These are phyloP conservation scores for Lagopus leucura DNA, from an alignment of 2,113 vertebrate genomes.

Conservation along the genomic window DNA sequence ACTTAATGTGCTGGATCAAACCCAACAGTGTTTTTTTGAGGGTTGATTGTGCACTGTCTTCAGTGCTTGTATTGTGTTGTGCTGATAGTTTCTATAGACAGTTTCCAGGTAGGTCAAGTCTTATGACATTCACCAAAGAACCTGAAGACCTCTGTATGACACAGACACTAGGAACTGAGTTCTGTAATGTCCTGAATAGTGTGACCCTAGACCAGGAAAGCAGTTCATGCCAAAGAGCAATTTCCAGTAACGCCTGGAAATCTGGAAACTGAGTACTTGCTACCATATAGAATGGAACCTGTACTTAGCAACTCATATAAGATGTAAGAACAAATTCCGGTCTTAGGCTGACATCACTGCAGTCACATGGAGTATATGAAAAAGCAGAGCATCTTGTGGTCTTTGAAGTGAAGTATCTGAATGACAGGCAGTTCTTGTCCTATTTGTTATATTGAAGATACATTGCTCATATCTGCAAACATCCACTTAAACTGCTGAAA, in stretches of 20 bases:
- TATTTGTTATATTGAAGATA: conserved; percentile 12
- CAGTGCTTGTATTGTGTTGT: neutral
- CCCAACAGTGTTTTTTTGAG: neutral
- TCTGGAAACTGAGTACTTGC: neutral
- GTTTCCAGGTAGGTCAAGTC: conserved; percentile 22
- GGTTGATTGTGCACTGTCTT: neutral
- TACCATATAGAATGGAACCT: neutral
- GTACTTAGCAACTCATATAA: neutral
- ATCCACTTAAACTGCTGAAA: conserved; percentile 25
- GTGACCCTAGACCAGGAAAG: neutral
- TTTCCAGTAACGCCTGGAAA: conserved; percentile 4
- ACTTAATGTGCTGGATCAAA: neutral
- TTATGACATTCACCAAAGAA: neutral
- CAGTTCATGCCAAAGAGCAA: neutral
- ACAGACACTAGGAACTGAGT: neutral
- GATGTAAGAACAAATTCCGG: neutral
- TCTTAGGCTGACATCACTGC: neutral
- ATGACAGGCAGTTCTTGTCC: neutral
- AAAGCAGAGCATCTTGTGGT: neutral
- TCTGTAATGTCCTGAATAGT: neutral
- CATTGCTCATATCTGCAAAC: neutral
- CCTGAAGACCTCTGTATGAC: neutral
- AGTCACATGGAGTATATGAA: neutral
- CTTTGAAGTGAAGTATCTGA: neutral
- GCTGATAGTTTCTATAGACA: neutral